phyloP scores from a whole-genome alignment of 2,888 invertebrate species.

The Blastobasis lacticolella region DNA sequence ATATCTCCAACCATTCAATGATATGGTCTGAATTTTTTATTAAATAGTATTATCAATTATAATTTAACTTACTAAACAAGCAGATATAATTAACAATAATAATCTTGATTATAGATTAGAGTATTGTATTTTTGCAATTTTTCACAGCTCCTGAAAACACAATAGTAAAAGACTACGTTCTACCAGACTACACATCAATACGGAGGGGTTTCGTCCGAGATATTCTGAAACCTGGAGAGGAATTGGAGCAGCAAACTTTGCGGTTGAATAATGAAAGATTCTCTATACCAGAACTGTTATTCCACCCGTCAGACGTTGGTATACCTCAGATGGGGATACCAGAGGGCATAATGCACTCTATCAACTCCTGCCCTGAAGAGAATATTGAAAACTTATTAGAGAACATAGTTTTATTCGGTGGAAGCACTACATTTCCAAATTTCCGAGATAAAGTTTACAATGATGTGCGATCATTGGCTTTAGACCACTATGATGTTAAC shows the following conservation, averaged over 20 bases:
- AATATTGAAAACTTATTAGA: constrained; percentile 84
- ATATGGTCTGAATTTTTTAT: no score
- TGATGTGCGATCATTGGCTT: constrained; percentile 86
- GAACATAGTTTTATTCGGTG: constrained; percentile 91
- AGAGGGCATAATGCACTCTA: constrained; percentile 87
- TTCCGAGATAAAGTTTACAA: constrained; percentile 78
- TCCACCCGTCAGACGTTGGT: constrained; percentile 95
- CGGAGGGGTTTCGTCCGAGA: constrained; percentile 81
- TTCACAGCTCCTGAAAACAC: constrained; percentile 74
- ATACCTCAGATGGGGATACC: constrained; percentile 93
- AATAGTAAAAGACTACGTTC: constrained; percentile 90
- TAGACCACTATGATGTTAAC: constrained; percentile 84
- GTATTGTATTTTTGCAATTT: neutral
- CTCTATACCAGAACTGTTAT: constrained; percentile 94
- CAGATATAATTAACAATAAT: no score
- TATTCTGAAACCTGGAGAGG: constrained; percentile 50
- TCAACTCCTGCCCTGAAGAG: constrained; percentile 83
- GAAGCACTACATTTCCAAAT: constrained; percentile 85
- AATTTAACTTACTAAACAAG: no score
- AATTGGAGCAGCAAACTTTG: constrained; percentile 83
- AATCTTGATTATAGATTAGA: neutral
- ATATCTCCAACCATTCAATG: no score
- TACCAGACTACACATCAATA: constrained; percentile 96
- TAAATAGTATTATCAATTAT: no score
- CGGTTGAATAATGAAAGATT: constrained; percentile 95